Conservation (phyloP, 2,888 invertebrate species). For the Drosophila helvetica region DNA sequence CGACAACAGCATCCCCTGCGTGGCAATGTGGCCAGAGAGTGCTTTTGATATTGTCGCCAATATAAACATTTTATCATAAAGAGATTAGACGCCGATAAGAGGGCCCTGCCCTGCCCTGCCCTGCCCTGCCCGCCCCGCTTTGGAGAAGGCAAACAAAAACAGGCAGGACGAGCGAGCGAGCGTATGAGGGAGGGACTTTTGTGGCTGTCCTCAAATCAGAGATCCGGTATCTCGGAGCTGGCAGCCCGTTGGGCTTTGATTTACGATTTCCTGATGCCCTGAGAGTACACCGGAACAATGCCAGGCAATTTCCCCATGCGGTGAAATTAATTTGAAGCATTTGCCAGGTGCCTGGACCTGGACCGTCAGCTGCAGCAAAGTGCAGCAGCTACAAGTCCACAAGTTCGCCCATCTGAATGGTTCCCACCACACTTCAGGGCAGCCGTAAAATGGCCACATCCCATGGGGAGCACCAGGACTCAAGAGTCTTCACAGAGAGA, state of each 20-base stretch:
- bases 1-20: constrained; percentile 11
- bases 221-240: neutral
- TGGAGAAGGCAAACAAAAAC: constrained; percentile 25
- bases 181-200: constrained; percentile 3
- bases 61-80: constrained; percentile 80
- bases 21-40: constrained; percentile 31
- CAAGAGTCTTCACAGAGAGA: neutral
- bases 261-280: constrained; percentile 57
- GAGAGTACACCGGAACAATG: constrained; percentile 51
- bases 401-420: constrained; percentile 26
- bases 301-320: constrained; percentile 66
- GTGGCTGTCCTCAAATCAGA: neutral
- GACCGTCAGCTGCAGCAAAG: constrained; percentile 26
- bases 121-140: constrained; percentile 13
- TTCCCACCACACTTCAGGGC: constrained; percentile 61
- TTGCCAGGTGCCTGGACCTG: constrained; percentile 43
- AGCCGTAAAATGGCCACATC: constrained; percentile 75
- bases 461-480: constrained; percentile 58
- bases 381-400: constrained; percentile 25
- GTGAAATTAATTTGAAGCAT: constrained; percentile 73
- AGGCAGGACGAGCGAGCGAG: constrained; percentile 16
- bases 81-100: constrained; percentile 75
- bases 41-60: constrained; percentile 68
- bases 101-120: neutral
- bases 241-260: constrained; percentile 50